Percentiles rank a stretch among this genome's conserved stretches.
These are phyloP conservation scores for Pachyramphus minor DNA, from an alignment of 2,113 vertebrate species.

Conservation along the genomic window DNA sequence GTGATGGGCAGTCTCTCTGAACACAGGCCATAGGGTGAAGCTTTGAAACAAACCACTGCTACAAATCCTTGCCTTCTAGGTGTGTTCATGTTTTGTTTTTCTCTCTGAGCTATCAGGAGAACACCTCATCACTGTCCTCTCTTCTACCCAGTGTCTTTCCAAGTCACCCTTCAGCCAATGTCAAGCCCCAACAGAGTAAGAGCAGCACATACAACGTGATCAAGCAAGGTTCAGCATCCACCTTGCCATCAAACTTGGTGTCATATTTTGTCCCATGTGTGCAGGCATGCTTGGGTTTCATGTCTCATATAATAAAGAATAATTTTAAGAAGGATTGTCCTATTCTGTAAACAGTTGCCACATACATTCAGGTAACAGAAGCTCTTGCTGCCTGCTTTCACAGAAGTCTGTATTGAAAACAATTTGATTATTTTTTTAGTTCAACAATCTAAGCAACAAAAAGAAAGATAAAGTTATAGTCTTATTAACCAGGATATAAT, in stretches of 20 bases:
- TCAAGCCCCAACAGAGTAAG: not conserved
- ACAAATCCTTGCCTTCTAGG: not conserved
- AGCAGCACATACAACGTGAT: not conserved
- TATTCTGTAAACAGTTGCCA: not conserved
- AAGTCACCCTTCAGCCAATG: not conserved
- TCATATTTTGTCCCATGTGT: not conserved
- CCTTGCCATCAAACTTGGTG: not conserved
- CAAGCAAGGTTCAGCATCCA: not conserved
- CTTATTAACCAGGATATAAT: not conserved
- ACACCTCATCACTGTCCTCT: not conserved
- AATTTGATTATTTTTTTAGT: not conserved
- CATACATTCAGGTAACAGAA: not conserved
- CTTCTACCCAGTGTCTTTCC: not conserved
- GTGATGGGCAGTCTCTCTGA: not conserved
- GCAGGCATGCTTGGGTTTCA: not conserved
- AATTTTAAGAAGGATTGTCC: not conserved
- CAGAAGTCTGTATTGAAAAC: not conserved
- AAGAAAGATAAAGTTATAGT: not conserved
- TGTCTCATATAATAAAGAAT: not conserved
- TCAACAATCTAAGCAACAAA: not conserved
- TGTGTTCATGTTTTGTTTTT: not conserved
- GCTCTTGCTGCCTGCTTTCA: not conserved
- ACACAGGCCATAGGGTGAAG: not conserved
- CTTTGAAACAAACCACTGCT: not conserved
- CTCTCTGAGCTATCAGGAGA: not conserved